Base-by-base conservation (phyloP, 2,888 invertebrate genomes). In the Phrixothrix hirtus region DNA sequence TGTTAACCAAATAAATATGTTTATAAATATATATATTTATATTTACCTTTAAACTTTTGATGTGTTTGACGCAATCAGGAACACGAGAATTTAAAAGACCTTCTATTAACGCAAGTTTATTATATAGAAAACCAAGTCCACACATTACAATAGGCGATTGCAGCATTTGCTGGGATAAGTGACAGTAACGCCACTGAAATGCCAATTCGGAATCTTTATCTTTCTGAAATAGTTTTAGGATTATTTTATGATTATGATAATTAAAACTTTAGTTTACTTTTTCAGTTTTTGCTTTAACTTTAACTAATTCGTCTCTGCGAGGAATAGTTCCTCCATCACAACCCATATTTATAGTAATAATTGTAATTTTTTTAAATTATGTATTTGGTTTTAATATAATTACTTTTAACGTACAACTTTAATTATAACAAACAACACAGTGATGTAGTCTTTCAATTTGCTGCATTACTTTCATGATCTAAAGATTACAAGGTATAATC, bases 161-260 rank as follows among this genome's bases (percentile, higher is more conserved):
- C n/a, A 98, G 75, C 0, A 85, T 84, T 70, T 92, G 85, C 70
- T 98, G 97, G 0, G 92, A 90, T 44, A 98, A 79, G 2, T 93
- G 87, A 72, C 99, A 99, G 73, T 94, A 92, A 50, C 88, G 85
- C 98, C 98, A 99, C 68, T 92, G 91, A 64, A 94, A 95, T 14
- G 90, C 88, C 32, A 93, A 79, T 70, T 95, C 95, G 0, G 96
- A 88, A 71, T 91, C 89, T 79, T 95, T 96, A 73, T 97, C 97
- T 87, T 96, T 95, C 4, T n/a, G n/a, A n/a, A n/a, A n/a, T n/a
- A n/a, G n/a, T n/a, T n/a, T n/a, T n/a, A n/a, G n/a, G n/a, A n/a
- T n/a, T n/a, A n/a, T n/a, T n/a, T n/a, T n/a, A n/a, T n/a, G n/a
- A n/a, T n/a, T n/a, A n/a, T n/a, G n/a, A n/a, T n/a, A n/a, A n/a